Conservation (phyloP, 2,888 invertebrate genomes). For the Drosophila paranaensis region DNA sequence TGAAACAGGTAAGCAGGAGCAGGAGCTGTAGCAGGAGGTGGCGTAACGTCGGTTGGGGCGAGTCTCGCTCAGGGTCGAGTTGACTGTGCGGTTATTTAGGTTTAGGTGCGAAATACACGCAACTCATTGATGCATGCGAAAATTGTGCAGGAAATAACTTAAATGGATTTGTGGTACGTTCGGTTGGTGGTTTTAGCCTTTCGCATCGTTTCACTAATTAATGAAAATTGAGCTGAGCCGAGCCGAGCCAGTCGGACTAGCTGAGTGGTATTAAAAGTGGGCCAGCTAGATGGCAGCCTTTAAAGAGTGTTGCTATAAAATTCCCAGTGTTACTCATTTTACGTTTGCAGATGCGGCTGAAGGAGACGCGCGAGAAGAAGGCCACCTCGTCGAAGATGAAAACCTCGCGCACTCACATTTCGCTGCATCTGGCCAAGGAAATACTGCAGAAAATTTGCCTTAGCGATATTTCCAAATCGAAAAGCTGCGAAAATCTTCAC, state of each 20-base stretch:
- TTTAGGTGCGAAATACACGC: constrained; percentile 74
- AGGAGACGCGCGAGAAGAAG: constrained; percentile 91
- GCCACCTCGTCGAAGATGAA: constrained; percentile 89
- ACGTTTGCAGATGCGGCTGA: constrained; percentile 87
- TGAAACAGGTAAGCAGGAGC: constrained; percentile 88
- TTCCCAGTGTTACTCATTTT: background rate
- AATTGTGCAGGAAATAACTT: constrained; percentile 72
- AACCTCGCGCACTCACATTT: constrained; percentile 92
- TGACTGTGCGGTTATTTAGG: constrained; percentile 45
- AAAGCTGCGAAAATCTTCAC: constrained; percentile 94
- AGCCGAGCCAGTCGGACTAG: constrained; percentile 4
- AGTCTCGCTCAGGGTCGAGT: constrained; percentile 19
- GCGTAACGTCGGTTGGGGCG: background rate
- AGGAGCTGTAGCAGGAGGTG: background rate
- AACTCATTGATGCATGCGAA: constrained; percentile 70
- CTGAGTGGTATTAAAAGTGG: constrained; percentile 34
- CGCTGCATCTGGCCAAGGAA: constrained; percentile 92
- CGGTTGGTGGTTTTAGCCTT: constrained; percentile 19
- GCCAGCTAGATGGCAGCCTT: background rate
- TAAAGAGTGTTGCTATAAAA: background rate
- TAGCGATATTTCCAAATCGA: constrained; percentile 93
- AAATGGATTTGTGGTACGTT: constrained; percentile 64
- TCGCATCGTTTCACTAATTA: constrained; percentile 66
- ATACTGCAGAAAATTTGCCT: constrained; percentile 94
- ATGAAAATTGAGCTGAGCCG: constrained; percentile 59